A percentile compares a stretch with the other conserved stretches of the same genome.
phyloP scores from a whole-genome alignment of 1,140 invertebrate genomes.

The roundworm (Caenorhabditis elegans) region DNA sequence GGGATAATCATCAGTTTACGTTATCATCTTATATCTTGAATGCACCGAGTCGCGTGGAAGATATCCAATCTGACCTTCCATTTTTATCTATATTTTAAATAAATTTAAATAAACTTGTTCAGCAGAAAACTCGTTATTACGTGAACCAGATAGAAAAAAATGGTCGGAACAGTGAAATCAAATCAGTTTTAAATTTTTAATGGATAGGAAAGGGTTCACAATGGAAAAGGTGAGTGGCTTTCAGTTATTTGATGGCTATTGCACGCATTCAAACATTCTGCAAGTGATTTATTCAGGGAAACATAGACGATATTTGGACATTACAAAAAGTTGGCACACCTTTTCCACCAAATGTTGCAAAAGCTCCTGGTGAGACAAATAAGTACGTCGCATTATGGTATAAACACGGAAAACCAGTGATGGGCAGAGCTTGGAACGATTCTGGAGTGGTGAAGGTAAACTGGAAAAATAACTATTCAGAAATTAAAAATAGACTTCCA shows the following conservation, averaged over 20 bases:
- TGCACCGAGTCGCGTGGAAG: background rate
- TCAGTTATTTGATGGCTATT: background rate
- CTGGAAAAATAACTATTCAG: too few relatives aligned
- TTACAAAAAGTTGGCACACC: slow-evolving; percentile 44
- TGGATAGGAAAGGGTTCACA: background rate
- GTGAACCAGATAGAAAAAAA: too few relatives aligned
- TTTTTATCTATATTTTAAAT: too few relatives aligned
- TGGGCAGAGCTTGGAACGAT: slow-evolving; percentile 38
- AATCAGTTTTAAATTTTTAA: background rate
- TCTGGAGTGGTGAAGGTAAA: slow-evolving; percentile 14
- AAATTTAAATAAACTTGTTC: too few relatives aligned
- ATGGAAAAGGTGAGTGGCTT: background rate
- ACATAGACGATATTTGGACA: slow-evolving; percentile 25
- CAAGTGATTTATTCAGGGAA: background rate
- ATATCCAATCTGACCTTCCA: background rate
- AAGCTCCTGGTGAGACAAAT: slow-evolving; percentile 43
- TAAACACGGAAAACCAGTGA: slow-evolving; percentile 51
- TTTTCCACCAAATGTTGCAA: slow-evolving; percentile 41
- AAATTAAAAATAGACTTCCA: too few relatives aligned
- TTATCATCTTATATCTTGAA: background rate
- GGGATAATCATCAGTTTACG: slow-evolving; percentile 21
- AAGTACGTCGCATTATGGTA: slow-evolving; percentile 49
- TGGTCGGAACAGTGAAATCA: too few relatives aligned
- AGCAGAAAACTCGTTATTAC: too few relatives aligned
- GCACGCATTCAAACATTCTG: too few relatives aligned